phyloP scores from a whole-genome alignment of 2,797 vertebrate genomes.

The Helostoma temminkii region DNA sequence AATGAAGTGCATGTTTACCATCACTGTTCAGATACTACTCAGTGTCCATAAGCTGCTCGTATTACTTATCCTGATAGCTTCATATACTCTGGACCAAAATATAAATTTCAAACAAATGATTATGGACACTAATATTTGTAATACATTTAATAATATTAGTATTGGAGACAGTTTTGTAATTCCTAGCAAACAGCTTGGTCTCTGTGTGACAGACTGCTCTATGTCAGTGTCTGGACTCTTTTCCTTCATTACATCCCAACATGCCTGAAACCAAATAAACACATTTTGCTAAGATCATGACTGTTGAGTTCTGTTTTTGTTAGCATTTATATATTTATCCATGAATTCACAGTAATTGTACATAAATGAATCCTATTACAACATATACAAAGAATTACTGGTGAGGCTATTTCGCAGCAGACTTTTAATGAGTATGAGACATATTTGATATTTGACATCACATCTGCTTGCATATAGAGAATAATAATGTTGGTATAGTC shows the following conservation, averaged over 20 bases:
- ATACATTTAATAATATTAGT: background rate
- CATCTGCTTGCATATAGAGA: constrained; percentile 1
- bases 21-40: background rate
- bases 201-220: constrained; percentile 48
- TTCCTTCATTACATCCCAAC: constrained; percentile 60
- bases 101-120: background rate
- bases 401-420: background rate
- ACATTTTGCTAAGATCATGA: constrained; percentile 46
- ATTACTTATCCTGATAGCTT: background rate
- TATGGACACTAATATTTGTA: background rate
- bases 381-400: too few relatives aligned
- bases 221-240: constrained; percentile 33
- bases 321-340: background rate
- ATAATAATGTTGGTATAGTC: constrained; percentile 9
- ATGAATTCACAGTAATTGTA: too few relatives aligned
- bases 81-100: background rate
- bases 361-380: too few relatives aligned
- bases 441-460: constrained; percentile 17
- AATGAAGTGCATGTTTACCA: background rate
- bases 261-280: constrained; percentile 84
- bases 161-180: background rate
- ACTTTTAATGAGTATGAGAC: constrained; percentile 28
- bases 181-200: constrained; percentile 46
- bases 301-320: constrained; percentile 9
- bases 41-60: background rate